These are phyloP conservation scores for Mallotus villosus DNA, from an alignment of 2,797 vertebrate species.

Conservation along the genomic window DNA sequence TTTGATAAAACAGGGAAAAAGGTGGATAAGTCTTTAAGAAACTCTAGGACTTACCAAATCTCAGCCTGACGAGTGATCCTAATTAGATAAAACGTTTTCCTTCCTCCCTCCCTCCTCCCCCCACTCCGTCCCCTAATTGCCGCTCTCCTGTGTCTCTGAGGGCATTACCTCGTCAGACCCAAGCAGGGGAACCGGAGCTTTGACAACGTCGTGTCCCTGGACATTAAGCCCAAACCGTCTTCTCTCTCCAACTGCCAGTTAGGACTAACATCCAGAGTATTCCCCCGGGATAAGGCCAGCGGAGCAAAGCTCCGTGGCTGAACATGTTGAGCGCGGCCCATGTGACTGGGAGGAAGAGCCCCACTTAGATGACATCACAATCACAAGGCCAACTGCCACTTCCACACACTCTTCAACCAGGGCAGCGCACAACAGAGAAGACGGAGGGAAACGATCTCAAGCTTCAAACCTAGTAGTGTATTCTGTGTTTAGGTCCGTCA, in stretches of 20 bases:
- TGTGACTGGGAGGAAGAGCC: neutral
- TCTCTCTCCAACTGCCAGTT: constrained; percentile 36
- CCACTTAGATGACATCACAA: constrained; percentile 5
- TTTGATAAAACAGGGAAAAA: neutral
- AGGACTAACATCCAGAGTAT: constrained; percentile 10
- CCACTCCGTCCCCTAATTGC: neutral
- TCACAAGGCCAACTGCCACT: neutral
- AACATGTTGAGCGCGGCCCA: neutral
- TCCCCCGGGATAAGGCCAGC: neutral
- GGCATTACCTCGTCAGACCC: constrained; percentile 9
- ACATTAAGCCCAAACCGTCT: constrained; percentile 62
- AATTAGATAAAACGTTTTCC: constrained; percentile 19
- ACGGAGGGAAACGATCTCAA: no score
- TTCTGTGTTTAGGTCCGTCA: neutral
- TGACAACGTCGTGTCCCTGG: constrained; percentile 47
- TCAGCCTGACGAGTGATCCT: constrained; percentile 1
- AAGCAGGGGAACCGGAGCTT: neutral
- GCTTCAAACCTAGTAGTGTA: neutral
- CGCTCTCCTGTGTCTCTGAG: neutral
- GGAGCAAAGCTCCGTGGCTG: neutral
- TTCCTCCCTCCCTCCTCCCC: no score
- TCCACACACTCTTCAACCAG: neutral
- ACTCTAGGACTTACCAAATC: neutral
- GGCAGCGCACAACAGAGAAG: neutral
- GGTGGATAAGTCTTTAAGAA: neutral